phyloP scores from a whole-genome alignment of 2,113 vertebrate genomes.

The Halichoeres trimaculatus region DNA sequence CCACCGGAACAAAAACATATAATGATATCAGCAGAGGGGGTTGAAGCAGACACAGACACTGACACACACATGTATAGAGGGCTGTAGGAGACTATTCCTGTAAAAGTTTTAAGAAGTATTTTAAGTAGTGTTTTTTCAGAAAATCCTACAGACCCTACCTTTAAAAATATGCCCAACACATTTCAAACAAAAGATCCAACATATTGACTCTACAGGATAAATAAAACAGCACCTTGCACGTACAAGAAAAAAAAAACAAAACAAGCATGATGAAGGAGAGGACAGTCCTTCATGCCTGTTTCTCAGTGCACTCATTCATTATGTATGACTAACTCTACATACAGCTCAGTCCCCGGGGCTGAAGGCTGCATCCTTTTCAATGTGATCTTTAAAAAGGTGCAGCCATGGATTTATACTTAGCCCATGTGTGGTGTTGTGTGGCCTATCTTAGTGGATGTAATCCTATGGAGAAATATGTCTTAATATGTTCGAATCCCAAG shows the following conservation, averaged over 20 bases:
- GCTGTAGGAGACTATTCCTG: too few relatives aligned
- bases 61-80: too few relatives aligned
- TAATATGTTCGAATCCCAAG: constrained; percentile 27
- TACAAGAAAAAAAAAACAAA: background rate
- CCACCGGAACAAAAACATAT: too few relatives aligned
- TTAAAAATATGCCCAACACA: constrained; percentile 5
- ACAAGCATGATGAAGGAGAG: background rate
- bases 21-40: too few relatives aligned
- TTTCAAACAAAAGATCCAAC: constrained; percentile 5
- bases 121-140: too few relatives aligned
- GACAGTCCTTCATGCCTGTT: background rate
- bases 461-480: constrained; percentile 35
- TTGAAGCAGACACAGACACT: too few relatives aligned
- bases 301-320: constrained; percentile 7
- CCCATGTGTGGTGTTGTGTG: background rate
- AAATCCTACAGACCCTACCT: too few relatives aligned
- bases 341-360: background rate
- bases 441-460: constrained; percentile 24
- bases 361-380: background rate
- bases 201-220: background rate
- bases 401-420: background rate
- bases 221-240: too few relatives aligned
- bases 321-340: constrained; percentile 31
- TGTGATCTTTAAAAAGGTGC: background rate
- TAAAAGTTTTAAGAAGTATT: too few relatives aligned